Evolutionary conservation across 2,113 vertebrate species (phyloP).

Genomic region (Aptenodytes forsteri): DNA sequence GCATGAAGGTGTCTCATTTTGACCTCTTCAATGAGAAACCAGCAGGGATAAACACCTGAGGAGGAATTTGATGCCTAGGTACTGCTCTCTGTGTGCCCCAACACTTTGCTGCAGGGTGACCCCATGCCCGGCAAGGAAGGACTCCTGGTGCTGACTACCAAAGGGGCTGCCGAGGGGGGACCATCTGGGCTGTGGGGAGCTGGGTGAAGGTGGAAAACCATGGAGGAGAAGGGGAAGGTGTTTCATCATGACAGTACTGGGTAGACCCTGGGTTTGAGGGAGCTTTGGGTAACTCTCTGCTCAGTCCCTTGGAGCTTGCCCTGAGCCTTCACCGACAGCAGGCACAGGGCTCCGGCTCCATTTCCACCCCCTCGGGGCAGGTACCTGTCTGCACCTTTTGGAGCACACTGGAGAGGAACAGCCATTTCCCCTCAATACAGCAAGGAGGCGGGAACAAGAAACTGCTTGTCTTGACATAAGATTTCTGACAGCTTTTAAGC

Average conservation of each 20-base stretch:
- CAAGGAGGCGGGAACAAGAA: neutral
- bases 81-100: too few relatives aligned
- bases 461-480: neutral
- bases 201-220: neutral
- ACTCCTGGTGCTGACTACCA: neutral
- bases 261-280: neutral
- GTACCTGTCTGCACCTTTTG: neutral
- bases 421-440: neutral
- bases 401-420: neutral
- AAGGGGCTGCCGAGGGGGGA: neutral
- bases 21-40: neutral
- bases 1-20: neutral
- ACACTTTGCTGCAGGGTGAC: neutral
- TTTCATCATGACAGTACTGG: neutral
- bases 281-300: neutral
- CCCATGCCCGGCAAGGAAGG: rapidly evolving
- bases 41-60: neutral
- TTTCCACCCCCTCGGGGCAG: neutral
- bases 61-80: neutral
- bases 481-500: neutral
- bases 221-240: neutral
- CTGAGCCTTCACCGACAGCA: neutral
- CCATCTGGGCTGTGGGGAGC: rapidly evolving
- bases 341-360: neutral
- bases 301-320: neutral